A percentile compares a stretch with the other conserved stretches of the same genome.
Evolutionary conservation across 2,888 invertebrate species (phyloP).

Genomic region (Diarsia brunnea): DNA sequence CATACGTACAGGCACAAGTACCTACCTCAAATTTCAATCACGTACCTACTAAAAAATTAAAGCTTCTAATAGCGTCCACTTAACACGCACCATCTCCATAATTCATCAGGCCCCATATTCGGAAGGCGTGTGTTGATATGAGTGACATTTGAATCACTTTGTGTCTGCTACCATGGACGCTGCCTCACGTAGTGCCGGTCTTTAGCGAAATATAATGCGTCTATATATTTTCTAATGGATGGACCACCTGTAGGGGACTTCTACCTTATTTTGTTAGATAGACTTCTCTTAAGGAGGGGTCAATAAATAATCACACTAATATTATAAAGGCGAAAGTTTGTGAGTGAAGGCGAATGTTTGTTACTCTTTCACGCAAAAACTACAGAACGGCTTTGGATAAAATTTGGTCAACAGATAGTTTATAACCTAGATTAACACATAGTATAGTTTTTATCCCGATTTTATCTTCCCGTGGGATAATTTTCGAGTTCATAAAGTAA

Average conservation of each 20-base stretch:
- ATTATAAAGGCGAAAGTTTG: too few species aligned
- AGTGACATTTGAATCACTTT: conserved; percentile 79
- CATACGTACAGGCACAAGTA: conserved; percentile 4
- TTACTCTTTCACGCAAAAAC: too few species aligned
- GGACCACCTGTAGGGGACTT: not conserved
- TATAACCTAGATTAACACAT: too few species aligned
- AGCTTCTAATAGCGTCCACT: conserved; percentile 59
- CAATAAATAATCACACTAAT: too few species aligned
- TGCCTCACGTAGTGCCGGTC: conserved; percentile 43
- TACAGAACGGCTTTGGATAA: too few species aligned
- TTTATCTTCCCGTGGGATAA: too few species aligned
- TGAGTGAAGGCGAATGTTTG: too few species aligned
- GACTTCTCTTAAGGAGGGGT: not conserved
- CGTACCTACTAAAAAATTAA: conserved; percentile 30
- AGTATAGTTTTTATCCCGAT: too few species aligned
- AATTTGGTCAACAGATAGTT: too few species aligned
- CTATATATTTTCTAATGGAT: conserved; percentile 12
- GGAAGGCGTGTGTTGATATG: conserved; percentile 76
- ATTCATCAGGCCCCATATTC: conserved; percentile 77
- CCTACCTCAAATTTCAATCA: conserved; percentile 33
- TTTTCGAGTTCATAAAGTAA: not conserved
- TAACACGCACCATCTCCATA: conserved; percentile 71
- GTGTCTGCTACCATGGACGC: conserved; percentile 50
- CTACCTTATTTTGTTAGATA: not conserved
- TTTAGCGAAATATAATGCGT: conserved; percentile 37